Conservation (phyloP, 1,140 invertebrate species). For the Drosophila dunni region DNA sequence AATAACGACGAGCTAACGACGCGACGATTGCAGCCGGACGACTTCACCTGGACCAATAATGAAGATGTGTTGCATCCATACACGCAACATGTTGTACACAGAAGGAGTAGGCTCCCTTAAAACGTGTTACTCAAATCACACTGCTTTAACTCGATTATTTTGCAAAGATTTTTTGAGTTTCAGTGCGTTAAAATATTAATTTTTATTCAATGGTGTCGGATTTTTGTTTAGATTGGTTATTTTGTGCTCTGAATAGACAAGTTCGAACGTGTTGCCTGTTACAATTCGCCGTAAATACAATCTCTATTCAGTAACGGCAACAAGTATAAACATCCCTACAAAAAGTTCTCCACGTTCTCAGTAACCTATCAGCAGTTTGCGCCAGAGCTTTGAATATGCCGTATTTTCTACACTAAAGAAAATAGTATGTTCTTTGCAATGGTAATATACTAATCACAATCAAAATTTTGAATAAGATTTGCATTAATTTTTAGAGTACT, state of each 20-base stretch:
- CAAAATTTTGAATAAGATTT: no score
- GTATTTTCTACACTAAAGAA: constrained; percentile 29
- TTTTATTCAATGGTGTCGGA: no score
- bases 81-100: constrained; percentile 31
- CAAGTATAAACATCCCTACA: constrained; percentile 60
- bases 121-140: no score
- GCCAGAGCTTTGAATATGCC: constrained; percentile 43
- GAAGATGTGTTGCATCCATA: constrained; percentile 36
- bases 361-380: constrained; percentile 49
- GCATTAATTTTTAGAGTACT: no score
- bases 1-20: constrained; percentile 44
- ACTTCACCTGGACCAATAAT: constrained; percentile 40
- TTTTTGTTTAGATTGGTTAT: no score
- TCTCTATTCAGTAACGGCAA: constrained; percentile 52
- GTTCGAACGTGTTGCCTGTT: constrained; percentile 67
- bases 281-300: constrained; percentile 66
- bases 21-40: constrained; percentile 42
- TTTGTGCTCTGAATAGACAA: neutral
- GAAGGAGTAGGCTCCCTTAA: neutral
- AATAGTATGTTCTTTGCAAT: neutral
- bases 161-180: no score
- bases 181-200: no score
- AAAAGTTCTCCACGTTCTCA: constrained; percentile 38
- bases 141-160: no score
- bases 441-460: no score